phyloP scores from a whole-genome alignment of 2,888 invertebrate species.

The Corythucha ciliata region DNA sequence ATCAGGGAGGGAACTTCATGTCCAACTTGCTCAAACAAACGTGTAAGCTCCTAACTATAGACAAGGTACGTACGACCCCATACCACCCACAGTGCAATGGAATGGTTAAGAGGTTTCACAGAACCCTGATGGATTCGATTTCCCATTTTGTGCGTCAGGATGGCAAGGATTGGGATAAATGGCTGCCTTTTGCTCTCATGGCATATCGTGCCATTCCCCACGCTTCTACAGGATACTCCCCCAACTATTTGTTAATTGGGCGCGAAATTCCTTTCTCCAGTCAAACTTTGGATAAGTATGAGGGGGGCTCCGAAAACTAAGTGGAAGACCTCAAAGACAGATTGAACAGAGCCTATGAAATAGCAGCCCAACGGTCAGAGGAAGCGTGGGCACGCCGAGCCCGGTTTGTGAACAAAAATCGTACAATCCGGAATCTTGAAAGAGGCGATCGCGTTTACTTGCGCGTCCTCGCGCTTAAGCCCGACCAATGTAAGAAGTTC shows the following conservation, averaged over 20 bases:
- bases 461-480: not conserved
- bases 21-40: constrained; percentile 35
- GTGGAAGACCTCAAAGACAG: not conserved
- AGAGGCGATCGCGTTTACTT: not conserved
- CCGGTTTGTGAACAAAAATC: not conserved
- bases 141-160: constrained; percentile 36
- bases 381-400: not conserved
- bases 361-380: not conserved
- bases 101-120: constrained; percentile 38
- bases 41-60: constrained; percentile 33
- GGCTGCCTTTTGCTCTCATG: constrained; percentile 36
- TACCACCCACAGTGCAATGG: constrained; percentile 38
- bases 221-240: constrained; percentile 31
- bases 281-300: no score
- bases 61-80: constrained; percentile 34
- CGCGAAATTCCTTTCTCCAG: no score
- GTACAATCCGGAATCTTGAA: not conserved
- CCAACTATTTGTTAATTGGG: constrained; percentile 25
- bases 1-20: constrained; percentile 36
- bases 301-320: no score
- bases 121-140: constrained; percentile 37
- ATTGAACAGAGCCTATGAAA: not conserved
- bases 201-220: constrained; percentile 37
- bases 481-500: not conserved
- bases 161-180: constrained; percentile 38